These are phyloP conservation scores for Heliothis subflexa DNA, from an alignment of 1,140 invertebrate genomes.

Conservation along the genomic window DNA sequence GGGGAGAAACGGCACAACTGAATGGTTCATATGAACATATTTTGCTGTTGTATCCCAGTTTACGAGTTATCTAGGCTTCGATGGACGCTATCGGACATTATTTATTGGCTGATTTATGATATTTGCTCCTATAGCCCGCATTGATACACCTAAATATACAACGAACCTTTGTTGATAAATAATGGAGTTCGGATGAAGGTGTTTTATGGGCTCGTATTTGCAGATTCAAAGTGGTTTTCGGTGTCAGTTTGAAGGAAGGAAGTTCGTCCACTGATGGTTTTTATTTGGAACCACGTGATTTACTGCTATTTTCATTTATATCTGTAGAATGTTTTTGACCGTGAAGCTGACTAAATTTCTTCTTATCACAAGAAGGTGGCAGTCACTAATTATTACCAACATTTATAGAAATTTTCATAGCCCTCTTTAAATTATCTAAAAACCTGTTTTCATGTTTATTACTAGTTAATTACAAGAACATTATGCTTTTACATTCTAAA, in stretches of 20 bases:
- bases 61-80: constrained; percentile 49
- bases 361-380: no score
- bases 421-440: no score
- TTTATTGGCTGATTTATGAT: constrained; percentile 43
- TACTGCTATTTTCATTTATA: neutral
- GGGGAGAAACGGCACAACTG: constrained; percentile 3
- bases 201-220: constrained; percentile 31
- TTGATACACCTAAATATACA: constrained; percentile 40
- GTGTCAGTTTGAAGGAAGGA: constrained; percentile 9
- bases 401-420: no score
- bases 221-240: neutral
- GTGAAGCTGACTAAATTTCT: no score
- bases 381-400: no score
- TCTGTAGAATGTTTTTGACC: no score
- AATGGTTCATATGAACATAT: constrained; percentile 35
- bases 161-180: constrained; percentile 16
- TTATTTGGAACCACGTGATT: neutral
- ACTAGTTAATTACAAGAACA: no score
- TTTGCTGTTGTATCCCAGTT: constrained; percentile 44
- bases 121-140: constrained; percentile 16
- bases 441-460: no score
- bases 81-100: constrained; percentile 42
- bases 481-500: no score
- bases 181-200: constrained; percentile 24
- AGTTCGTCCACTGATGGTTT: neutral